Conservation (phyloP, 1,140 invertebrate genomes). For the Calosoma granatense region DNA sequence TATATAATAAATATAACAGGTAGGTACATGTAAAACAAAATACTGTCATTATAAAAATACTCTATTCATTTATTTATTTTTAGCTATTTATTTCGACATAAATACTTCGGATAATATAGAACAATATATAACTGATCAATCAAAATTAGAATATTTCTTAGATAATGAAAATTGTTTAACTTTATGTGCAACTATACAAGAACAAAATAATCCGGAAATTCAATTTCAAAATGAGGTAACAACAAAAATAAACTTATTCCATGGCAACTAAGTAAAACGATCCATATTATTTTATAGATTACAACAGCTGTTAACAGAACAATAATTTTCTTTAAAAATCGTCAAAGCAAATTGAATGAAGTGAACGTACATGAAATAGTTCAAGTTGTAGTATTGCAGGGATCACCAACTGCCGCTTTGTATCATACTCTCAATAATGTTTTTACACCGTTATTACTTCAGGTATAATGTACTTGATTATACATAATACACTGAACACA, state of each 20-base stretch:
- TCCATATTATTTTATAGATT: neutral
- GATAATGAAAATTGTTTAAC: constrained; percentile 18
- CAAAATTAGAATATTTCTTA: constrained; percentile 21
- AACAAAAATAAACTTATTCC: neutral
- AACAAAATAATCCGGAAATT: constrained; percentile 11
- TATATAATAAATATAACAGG: constrained; percentile 20
- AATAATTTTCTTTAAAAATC: neutral
- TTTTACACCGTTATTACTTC: constrained; percentile 24
- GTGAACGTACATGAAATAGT: neutral
- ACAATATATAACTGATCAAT: constrained; percentile 19
- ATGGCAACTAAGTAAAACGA: neutral
- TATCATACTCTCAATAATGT: constrained; percentile 29
- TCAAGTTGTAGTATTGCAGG: constrained; percentile 17
- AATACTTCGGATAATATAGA: constrained; percentile 20
- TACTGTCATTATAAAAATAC: neutral
- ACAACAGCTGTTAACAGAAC: neutral
- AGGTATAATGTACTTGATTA: constrained; percentile 13
- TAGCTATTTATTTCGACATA: constrained; percentile 22
- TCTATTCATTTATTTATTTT: constrained; percentile 12
- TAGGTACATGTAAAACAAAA: constrained; percentile 11
- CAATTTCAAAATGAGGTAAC: neutral
- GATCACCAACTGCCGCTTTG: constrained; percentile 25
- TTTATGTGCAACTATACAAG: constrained; percentile 20
- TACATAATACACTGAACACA: neutral
- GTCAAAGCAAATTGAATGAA: neutral